phyloP scores from a whole-genome alignment of 2,113 vertebrate genomes.

The Tichodroma muraria region DNA sequence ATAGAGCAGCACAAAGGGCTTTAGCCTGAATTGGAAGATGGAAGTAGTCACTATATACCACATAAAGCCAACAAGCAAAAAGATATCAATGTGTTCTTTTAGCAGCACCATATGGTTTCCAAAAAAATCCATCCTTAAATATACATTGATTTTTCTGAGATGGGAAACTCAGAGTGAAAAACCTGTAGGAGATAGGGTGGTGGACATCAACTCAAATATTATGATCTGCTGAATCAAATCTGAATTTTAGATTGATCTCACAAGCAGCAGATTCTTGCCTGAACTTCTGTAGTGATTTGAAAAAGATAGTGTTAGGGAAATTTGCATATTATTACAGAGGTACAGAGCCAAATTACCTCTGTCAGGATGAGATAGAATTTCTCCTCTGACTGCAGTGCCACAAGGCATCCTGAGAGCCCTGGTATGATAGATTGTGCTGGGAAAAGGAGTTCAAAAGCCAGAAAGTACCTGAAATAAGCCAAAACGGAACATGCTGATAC shows the following conservation, averaged over 20 bases:
- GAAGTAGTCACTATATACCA: not conserved
- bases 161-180: constrained; percentile 4
- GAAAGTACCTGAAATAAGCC: not conserved
- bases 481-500: not conserved
- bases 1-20: not conserved
- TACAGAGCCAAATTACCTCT: constrained; percentile 32
- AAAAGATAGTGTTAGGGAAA: not conserved
- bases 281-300: constrained; percentile 39
- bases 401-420: not conserved
- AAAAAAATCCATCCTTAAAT: constrained; percentile 28
- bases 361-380: not conserved
- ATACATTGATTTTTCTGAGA: constrained; percentile 29
- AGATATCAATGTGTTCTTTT: constrained; percentile 22
- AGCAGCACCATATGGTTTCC: constrained; percentile 49
- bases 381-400: not conserved
- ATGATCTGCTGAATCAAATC: constrained; percentile 42
- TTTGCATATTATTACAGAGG: constrained; percentile 10
- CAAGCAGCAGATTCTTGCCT: constrained; percentile 24
- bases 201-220: constrained; percentile 54
- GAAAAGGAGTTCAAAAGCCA: constrained; percentile 5
- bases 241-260: constrained; percentile 51
- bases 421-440: not conserved
- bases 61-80: constrained; percentile 13
- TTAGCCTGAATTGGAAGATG: not conserved
- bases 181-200: not conserved